Evolutionary conservation across 2,113 vertebrate genomes (phyloP).

Genomic region (Riparia riparia): DNA sequence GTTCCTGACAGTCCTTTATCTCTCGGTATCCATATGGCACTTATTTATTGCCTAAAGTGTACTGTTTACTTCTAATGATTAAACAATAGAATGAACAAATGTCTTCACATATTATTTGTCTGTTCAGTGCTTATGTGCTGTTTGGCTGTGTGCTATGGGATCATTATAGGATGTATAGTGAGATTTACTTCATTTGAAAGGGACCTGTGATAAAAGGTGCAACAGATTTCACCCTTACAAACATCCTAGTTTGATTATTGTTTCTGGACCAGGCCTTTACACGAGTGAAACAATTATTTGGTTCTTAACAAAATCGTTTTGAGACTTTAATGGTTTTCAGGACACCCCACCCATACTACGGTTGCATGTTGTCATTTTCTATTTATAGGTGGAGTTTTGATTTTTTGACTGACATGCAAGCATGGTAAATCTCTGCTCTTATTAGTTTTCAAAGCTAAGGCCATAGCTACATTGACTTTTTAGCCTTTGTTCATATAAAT

Average conservation of each 20-base stretch:
- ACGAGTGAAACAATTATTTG: background rate
- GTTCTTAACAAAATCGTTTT: background rate
- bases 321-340: background rate
- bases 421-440: background rate
- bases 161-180: background rate
- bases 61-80: constrained; percentile 14
- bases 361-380: background rate
- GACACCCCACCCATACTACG: background rate
- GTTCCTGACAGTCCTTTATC: constrained; percentile 36
- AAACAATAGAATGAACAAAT: constrained; percentile 12
- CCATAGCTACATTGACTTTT: background rate
- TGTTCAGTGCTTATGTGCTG: background rate
- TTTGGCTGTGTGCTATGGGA: background rate
- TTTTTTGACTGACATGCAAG: background rate
- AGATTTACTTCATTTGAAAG: background rate
- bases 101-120: background rate
- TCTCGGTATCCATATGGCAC: constrained; percentile 23
- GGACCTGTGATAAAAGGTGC: background rate
- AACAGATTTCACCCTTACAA: background rate
- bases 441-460: background rate
- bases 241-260: background rate
- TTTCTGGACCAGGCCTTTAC: background rate
- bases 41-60: constrained; percentile 24
- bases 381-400: background rate
- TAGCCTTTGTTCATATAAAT: background rate